These are phyloP conservation scores for Vimba vimba DNA, from an alignment of 2,113 vertebrate species.

Conservation along the genomic window DNA sequence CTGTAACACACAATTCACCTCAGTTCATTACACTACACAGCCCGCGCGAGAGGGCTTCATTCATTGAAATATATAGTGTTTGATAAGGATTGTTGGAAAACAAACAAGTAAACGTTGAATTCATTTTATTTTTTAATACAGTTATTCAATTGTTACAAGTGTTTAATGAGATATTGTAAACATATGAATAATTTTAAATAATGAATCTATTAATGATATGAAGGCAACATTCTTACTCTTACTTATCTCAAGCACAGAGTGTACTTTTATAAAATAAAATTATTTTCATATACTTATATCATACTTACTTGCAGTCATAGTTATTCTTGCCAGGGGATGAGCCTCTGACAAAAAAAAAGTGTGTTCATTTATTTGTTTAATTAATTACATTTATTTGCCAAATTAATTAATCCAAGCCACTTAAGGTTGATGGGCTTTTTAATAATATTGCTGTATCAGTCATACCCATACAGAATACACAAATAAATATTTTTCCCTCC, in stretches of 20 bases:
- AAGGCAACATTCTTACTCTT: background rate
- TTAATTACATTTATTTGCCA: background rate
- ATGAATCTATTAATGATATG: background rate
- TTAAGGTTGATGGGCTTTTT: background rate
- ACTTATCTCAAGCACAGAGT: background rate
- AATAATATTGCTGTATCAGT: background rate
- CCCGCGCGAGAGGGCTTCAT: conserved; percentile 22
- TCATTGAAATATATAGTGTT: conserved; percentile 40
- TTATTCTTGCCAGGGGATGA: too few relatives aligned
- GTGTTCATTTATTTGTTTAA: background rate
- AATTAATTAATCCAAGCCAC: background rate
- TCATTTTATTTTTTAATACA: background rate
- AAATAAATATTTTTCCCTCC: background rate
- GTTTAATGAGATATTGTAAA: background rate
- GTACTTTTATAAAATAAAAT: background rate
- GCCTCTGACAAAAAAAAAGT: too few relatives aligned
- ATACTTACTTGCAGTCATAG: too few relatives aligned
- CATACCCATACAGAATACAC: background rate
- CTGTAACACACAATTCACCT: conserved; percentile 73
- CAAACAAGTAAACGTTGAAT: conserved; percentile 42
- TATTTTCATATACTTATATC: too few relatives aligned
- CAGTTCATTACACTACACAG: conserved; percentile 61
- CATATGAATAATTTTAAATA: background rate
- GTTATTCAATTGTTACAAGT: background rate
- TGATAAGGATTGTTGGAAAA: conserved; percentile 24